Conservation (phyloP, 2,797 vertebrate species). For the Coracias cyanogaster region DNA sequence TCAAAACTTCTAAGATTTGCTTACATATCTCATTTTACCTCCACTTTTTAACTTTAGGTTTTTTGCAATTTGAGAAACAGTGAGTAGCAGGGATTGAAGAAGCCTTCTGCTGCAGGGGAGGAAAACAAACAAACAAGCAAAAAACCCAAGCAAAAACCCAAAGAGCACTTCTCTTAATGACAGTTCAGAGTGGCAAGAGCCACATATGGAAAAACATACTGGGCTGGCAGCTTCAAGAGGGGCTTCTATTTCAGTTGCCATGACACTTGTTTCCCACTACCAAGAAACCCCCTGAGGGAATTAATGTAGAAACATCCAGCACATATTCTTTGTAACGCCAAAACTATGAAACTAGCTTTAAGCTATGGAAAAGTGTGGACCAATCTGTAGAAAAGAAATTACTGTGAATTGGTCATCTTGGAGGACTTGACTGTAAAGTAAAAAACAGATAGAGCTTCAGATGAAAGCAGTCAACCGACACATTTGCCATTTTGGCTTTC, state of each 20-base stretch:
- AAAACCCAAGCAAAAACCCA: not conserved
- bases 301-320: not conserved
- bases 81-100: not conserved
- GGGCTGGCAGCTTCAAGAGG: slow-evolving; percentile 10
- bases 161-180: not conserved
- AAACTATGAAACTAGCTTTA: not conserved
- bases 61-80: not conserved
- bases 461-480: not conserved
- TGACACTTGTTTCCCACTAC: slow-evolving; percentile 3
- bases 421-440: not conserved
- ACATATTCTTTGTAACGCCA: not conserved
- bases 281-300: not conserved
- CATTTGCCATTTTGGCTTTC: not conserved
- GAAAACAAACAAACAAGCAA: not conserved
- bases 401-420: not conserved
- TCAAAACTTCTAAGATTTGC: not conserved
- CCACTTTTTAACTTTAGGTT: not conserved
- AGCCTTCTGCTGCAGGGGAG: not conserved
- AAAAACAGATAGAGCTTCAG: not conserved
- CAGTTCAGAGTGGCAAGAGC: slow-evolving; percentile 9
- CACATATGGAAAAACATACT: not conserved
- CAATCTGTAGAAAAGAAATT: not conserved
- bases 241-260: slow-evolving; percentile 26
- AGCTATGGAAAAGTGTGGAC: not conserved
- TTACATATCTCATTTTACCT: not conserved